Evolutionary conservation across 2,888 invertebrate genomes (phyloP), one percentile per base, ranked within the genome.

Genomic region (Aelia acuminata): DNA sequence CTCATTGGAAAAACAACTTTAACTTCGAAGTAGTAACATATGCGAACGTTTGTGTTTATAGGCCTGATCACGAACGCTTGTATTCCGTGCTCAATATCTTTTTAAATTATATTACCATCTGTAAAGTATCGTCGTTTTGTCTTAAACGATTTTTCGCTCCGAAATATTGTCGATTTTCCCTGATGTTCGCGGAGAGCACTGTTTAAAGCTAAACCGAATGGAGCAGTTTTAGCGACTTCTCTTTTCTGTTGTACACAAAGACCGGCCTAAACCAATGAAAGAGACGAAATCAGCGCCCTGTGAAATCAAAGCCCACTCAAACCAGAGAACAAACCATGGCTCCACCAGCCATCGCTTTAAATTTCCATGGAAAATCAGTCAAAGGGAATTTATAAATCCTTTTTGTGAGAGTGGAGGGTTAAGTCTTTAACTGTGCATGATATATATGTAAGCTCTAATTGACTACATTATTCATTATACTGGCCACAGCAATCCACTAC

Each of bases 251-350:
- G 35, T n/a, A 35, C 31, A 35, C 63, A 70, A 70, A 35, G 31
- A 70, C 18, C 57, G 18, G 35, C 5, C 31, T 35, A 35, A 70
- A 22, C 35, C 31, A 35, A 70, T 70, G 63, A 35, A 35, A 70
- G 63, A 70, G 63, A 70, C 63, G 63, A 70, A 70, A 70, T 70
- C 63, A 70, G 1, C 63, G 63, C 35, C 35, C 63, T 70, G 63
- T 70, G 63, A 70, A 70, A 35, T 70, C 63, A 70, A 70, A 70
- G 63, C 63, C 63, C 3, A 20, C 18, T 1, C 1, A 4, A 31
- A 18, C 31, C 35, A 70, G 35, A 35, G 63, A 70, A 70, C 63
- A 70, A 70, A 70, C 63, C 63, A 35, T 20, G 31, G 63, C 20
- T 18, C 18, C 31, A 53, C 5, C 63, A 3, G 5, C 1, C 0